Conservation (phyloP, 2,888 invertebrate species). For the Sphaerophoria rueppellii region DNA sequence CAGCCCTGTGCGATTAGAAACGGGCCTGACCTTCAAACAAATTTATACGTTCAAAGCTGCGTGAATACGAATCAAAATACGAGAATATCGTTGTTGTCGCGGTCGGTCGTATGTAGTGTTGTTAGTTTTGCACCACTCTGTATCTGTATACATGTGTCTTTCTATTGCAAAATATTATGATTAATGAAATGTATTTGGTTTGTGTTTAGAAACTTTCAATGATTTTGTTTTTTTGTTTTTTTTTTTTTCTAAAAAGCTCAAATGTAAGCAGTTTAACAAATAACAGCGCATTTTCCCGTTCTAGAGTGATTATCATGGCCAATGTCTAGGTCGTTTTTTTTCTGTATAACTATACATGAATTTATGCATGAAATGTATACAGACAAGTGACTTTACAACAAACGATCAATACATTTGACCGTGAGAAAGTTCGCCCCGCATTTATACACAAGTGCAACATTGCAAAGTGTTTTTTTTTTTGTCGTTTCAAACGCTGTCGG, state of each 20-base stretch:
- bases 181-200: slow-evolving; percentile 61
- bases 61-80: slow-evolving; percentile 10
- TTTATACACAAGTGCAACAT: slow-evolving; percentile 39
- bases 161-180: slow-evolving; percentile 62
- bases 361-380: neutral
- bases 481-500: slow-evolving; percentile 10
- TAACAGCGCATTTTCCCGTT: slow-evolving; percentile 70
- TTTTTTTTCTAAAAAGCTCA: slow-evolving; percentile 24
- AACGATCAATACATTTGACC: slow-evolving; percentile 70
- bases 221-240: slow-evolving; percentile 30
- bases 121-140: neutral
- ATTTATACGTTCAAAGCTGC: slow-evolving; percentile 56
- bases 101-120: neutral
- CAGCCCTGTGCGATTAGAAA: slow-evolving; percentile 55
- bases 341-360: no score
- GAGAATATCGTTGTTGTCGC: neutral
- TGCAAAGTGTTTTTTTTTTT: slow-evolving; percentile 19
- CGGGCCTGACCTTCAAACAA: slow-evolving; percentile 57
- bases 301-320: slow-evolving; percentile 73
- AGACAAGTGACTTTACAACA: slow-evolving; percentile 51
- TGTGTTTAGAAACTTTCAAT: slow-evolving; percentile 52
- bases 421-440: slow-evolving; percentile 65
- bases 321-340: slow-evolving; percentile 67
- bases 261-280: slow-evolving; percentile 51
- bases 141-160: neutral